These are phyloP conservation scores for Ceyx melanurus DNA, from an alignment of 2,113 vertebrate genomes.

Conservation along the genomic window DNA sequence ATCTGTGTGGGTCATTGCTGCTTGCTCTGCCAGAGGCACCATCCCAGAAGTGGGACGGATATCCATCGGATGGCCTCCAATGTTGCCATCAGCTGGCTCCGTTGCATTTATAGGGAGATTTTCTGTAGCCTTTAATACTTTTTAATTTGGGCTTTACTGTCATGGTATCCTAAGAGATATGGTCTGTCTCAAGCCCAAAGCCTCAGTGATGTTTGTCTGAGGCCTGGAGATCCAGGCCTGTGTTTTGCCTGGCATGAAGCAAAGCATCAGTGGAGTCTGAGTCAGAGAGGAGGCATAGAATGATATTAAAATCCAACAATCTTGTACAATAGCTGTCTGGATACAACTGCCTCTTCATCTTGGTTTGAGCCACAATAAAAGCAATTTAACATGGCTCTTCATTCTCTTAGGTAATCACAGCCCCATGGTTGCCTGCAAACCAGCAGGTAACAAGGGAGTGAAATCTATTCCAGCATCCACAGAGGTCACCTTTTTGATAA, in stretches of 20 bases:
- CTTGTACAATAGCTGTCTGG: neutral
- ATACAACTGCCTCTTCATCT: neutral
- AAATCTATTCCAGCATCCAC: conserved; percentile 8
- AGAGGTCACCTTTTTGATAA: conserved; percentile 67
- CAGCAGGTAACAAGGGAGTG: neutral
- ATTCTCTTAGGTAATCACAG: neutral
- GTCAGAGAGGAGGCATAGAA: neutral
- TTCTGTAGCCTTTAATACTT: neutral
- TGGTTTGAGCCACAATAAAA: neutral
- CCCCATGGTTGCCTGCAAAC: neutral
- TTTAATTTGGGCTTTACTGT: neutral
- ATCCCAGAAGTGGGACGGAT: neutral
- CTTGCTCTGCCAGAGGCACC: neutral
- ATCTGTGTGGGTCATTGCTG: neutral
- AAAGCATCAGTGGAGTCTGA: neutral
- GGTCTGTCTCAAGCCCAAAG: fast-evolving
- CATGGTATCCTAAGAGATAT: neutral
- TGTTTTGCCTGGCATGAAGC: neutral
- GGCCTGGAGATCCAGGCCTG: neutral
- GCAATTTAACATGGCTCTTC: neutral
- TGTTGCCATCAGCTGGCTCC: neutral
- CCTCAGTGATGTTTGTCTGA: fast-evolving
- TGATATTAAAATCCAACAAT: neutral
- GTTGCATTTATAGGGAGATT: neutral
- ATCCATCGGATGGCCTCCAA: neutral